Evolutionary conservation across 2,113 vertebrate species (phyloP).

Genomic region (Sciurus niger): DNA sequence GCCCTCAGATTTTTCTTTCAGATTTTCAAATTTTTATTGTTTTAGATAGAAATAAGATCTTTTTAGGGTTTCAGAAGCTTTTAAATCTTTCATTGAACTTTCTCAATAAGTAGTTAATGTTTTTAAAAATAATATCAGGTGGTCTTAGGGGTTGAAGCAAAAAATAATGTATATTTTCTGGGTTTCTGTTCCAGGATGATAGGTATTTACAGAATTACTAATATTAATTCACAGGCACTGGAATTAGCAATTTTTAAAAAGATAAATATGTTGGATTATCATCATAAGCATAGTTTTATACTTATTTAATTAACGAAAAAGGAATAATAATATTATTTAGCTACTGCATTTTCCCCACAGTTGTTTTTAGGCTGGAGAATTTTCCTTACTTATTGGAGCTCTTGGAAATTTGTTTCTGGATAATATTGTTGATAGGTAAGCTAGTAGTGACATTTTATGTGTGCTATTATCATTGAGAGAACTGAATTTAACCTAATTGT

Average conservation of each 20-base stretch:
- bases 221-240: background rate
- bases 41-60: slow-evolving; percentile 18
- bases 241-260: slow-evolving; percentile 40
- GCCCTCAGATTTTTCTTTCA: background rate
- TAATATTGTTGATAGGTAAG: background rate
- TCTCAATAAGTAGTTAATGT: slow-evolving; percentile 19
- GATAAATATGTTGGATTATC: background rate
- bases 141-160: background rate
- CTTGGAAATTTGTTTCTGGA: slow-evolving; percentile 39
- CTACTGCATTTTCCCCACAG: background rate
- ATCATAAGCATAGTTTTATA: background rate
- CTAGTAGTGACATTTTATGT: background rate
- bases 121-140: background rate
- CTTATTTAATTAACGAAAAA: slow-evolving; percentile 5
- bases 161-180: slow-evolving; percentile 36
- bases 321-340: background rate
- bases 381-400: background rate
- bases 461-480: background rate
- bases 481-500: slow-evolving; percentile 17
- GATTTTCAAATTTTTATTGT: background rate
- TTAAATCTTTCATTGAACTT: slow-evolving; percentile 6
- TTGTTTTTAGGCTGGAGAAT: background rate
- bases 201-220: slow-evolving; percentile 12
- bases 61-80: background rate
- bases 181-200: slow-evolving; percentile 42